These are phyloP conservation scores for Thaumetopoea pityocampa DNA, from an alignment of 1,140 invertebrate species.

Conservation along the genomic window DNA sequence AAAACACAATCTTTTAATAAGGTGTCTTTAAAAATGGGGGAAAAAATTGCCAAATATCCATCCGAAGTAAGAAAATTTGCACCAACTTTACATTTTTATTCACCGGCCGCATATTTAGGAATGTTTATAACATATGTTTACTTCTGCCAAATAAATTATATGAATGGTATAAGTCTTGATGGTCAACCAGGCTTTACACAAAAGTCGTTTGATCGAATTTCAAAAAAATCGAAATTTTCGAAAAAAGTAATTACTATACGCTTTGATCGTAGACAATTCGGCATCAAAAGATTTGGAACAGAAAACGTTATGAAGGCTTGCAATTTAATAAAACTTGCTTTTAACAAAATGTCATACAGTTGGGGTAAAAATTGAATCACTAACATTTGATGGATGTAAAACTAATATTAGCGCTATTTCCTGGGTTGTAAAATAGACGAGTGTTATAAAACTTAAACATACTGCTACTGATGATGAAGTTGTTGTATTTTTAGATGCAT, in stretches of 20 bases:
- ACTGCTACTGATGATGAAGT: constrained; percentile 4
- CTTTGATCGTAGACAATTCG: constrained; percentile 33
- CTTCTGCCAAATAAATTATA: constrained; percentile 16
- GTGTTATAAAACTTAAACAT: constrained; percentile 6
- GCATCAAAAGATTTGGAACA: constrained; percentile 12
- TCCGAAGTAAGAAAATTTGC: constrained; percentile 16
- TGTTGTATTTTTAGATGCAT: constrained; percentile 16
- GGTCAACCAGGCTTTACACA: constrained; percentile 18
- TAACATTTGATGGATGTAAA: constrained; percentile 20
- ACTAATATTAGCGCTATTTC: constrained; percentile 12
- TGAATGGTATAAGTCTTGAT: constrained; percentile 17
- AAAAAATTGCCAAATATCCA: too few species aligned
- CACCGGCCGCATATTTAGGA: constrained; percentile 16
- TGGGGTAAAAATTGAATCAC: constrained; percentile 7
- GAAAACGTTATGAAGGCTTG: constrained; percentile 20
- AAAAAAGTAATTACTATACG: constrained; percentile 23
- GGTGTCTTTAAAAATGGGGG: too few species aligned
- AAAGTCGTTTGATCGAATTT: constrained; percentile 19
- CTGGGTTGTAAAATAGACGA: constrained; percentile 21
- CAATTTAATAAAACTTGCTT: constrained; percentile 6
- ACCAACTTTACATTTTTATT: constrained; percentile 23
- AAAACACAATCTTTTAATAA: too few species aligned
- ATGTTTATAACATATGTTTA: constrained; percentile 11
- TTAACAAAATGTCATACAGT: neutral
- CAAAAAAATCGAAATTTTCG: constrained; percentile 18